Base-by-base conservation (phyloP, 1,140 invertebrate species). In the Polypedilum pembai region DNA sequence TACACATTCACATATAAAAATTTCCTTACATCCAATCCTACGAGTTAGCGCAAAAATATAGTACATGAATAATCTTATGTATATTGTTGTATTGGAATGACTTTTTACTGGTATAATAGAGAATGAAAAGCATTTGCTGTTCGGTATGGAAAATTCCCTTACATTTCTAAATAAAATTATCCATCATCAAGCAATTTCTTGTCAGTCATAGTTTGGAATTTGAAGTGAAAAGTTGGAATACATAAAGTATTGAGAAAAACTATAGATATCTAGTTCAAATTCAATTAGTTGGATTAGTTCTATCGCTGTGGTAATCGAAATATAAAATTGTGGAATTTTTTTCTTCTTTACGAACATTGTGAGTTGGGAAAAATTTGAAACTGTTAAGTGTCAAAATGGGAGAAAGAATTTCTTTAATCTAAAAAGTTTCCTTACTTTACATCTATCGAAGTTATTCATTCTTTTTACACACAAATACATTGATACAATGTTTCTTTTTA, bases 391-490 rank as follows among this genome's bases (percentile, higher is more conserved):
- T 33, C 24, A 33, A 33, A n/a, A n/a, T n/a, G n/a, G n/a, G n/a
- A n/a, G n/a, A n/a, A n/a, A n/a, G n/a, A n/a, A 56, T 56, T 15
- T 15, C 12, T 56, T 33, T 33, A 33, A n/a, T 8, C 41, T 15
- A 3, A 45, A 45, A 45, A 69, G 65, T 69, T 69, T 69, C 10
- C 17, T 18, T 69, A 4, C 65, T 69, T 20, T 69, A 66, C 65
- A 18, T 4, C 65, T 69, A 69, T 69, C 65, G 65, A 69, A 69
- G 65, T 69, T 69, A 21, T 69, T 69, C 65, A 69, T 69, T n/a
- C n/a, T 56, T n/a, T 45, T 12, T n/a, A n/a, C 3, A 18, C 18
- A 69, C 65, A 69, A 69, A 69, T 7, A 69, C 65, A 69, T 20
- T 69, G 65, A 69, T 21, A 69, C 65, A 69, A 18, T 56, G 12